Evolutionary conservation across 2,113 vertebrate genomes (phyloP).

Genomic region (Laticauda colubrina): DNA sequence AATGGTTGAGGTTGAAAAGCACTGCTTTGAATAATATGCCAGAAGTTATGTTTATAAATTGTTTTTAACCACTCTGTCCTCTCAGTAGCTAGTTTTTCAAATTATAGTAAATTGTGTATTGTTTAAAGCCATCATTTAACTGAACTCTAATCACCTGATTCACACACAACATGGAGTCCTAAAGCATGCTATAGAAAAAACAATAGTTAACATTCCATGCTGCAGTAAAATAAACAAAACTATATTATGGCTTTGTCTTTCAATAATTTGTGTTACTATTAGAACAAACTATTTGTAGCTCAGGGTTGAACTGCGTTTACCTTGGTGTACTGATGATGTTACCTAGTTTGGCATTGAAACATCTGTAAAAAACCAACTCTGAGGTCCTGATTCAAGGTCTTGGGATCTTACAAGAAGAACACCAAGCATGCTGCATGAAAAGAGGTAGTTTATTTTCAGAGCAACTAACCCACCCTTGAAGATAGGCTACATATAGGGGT

Average conservation of each 20-base stretch:
- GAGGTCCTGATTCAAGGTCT: not conserved
- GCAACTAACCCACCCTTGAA: not conserved
- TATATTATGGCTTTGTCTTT: not conserved
- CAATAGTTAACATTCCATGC: not conserved
- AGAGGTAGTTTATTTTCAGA: not conserved
- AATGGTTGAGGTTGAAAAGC: not conserved
- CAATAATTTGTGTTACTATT: not conserved
- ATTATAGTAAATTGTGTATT: not conserved
- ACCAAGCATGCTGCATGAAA: not conserved
- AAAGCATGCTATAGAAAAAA: not conserved
- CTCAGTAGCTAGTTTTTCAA: not conserved
- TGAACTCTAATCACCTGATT: not conserved
- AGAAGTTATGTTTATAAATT: not conserved
- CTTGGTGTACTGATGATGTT: not conserved
- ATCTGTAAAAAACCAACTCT: not conserved
- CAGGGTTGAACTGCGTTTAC: not conserved
- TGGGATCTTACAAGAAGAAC: not conserved
- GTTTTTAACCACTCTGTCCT: not conserved
- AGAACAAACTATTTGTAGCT: not conserved
- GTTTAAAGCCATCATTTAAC: not conserved
- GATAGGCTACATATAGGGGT: not conserved
- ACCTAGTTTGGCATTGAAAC: not conserved
- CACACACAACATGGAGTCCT: not conserved
- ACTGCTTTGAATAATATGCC: not conserved
- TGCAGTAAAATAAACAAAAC: not conserved